phyloP scores from a whole-genome alignment of 2,113 vertebrate genomes.

The Numenius arquata region DNA sequence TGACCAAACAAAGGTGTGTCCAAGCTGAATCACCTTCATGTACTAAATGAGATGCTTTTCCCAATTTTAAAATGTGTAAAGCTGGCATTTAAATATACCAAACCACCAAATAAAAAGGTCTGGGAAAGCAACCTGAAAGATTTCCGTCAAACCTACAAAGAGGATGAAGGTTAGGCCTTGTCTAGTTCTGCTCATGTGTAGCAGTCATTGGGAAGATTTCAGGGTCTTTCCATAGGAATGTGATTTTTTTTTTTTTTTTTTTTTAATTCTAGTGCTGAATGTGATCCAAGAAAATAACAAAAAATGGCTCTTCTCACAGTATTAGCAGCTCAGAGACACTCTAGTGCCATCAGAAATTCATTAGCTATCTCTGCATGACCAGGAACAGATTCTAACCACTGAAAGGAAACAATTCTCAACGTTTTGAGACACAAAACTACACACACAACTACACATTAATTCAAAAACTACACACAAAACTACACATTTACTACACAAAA shows the following conservation, averaged over 20 bases:
- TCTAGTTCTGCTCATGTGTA: neutral
- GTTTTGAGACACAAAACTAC: neutral
- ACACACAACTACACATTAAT: too few relatives aligned
- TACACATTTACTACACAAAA: neutral
- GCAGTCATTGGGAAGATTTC: neutral
- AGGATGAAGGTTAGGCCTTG: neutral
- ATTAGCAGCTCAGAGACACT: neutral
- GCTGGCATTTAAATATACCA: neutral
- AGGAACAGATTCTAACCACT: neutral
- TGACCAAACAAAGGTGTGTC: conserved; percentile 68
- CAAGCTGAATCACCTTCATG: conserved; percentile 38
- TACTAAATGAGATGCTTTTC: conserved; percentile 17
- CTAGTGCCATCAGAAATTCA: neutral
- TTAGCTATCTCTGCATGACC: neutral
- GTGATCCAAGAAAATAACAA: neutral
- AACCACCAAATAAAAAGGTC: conserved; percentile 3
- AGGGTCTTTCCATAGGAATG: neutral
- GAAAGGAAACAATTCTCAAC: neutral
- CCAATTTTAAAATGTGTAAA: conserved; percentile 40
- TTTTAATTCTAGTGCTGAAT: neutral
- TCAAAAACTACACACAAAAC: too few relatives aligned
- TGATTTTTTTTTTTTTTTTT: neutral
- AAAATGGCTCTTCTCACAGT: neutral
- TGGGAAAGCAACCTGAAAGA: neutral
- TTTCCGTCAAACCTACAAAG: neutral